phyloP scores from a whole-genome alignment of 1,140 invertebrate genomes.

The Formica exsecta region DNA sequence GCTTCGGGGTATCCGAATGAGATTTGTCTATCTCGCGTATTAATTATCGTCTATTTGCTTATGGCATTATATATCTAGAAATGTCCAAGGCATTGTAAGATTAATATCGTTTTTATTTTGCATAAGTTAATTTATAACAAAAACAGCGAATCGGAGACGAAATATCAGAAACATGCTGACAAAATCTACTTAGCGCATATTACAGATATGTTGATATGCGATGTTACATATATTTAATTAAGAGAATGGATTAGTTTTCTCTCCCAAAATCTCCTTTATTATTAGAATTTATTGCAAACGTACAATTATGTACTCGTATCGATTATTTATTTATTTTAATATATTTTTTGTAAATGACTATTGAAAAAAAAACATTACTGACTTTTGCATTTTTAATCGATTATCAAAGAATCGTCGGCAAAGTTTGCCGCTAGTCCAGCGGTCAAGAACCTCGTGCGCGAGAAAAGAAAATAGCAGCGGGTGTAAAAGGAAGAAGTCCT shows the following conservation, averaged over 20 bases:
- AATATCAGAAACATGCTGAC: neutral
- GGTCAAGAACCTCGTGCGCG: constrained; percentile 12
- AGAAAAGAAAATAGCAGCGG: neutral
- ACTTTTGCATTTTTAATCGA: neutral
- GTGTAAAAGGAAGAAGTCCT: constrained; percentile 6
- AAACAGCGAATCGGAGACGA: neutral
- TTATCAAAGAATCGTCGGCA: neutral
- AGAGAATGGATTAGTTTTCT: neutral
- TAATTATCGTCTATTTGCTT: neutral
- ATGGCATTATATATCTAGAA: neutral
- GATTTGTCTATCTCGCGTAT: neutral
- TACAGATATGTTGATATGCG: neutral
- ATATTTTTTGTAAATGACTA: neutral
- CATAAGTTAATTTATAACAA: neutral
- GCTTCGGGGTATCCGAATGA: neutral
- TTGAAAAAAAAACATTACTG: neutral
- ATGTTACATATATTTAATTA: neutral
- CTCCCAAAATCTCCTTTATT: neutral
- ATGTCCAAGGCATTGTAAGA: neutral
- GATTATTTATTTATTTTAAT: constrained; percentile 1
- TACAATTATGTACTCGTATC: neutral
- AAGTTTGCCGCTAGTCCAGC: neutral
- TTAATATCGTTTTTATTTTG: neutral
- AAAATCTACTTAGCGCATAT: neutral
- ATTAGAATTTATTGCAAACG: neutral